phyloP scores from a whole-genome alignment of 2,797 vertebrate species.

The Ctenochaetus hawaiiensis region DNA sequence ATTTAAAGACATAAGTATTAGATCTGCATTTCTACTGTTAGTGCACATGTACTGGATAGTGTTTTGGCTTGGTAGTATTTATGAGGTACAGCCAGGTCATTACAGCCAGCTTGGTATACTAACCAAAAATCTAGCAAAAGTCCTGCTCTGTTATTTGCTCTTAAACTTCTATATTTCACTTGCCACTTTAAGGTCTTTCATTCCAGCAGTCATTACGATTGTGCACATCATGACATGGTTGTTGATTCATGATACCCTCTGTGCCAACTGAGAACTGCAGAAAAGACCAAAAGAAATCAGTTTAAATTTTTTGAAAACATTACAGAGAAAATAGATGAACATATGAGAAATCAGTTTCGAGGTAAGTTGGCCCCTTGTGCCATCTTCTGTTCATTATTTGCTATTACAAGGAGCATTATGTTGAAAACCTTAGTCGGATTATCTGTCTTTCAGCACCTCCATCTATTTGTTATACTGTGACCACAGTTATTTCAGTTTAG shows the following conservation, averaged over 20 bases:
- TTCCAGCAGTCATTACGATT: neutral
- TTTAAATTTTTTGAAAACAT: neutral
- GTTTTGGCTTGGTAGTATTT: slow-evolving; percentile 8
- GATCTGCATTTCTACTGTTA: neutral
- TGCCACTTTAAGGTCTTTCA: neutral
- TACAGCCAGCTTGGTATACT: neutral
- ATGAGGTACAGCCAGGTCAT: neutral
- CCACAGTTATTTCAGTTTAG: neutral
- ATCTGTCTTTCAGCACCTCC: neutral
- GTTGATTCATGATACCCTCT: neutral
- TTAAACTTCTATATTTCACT: neutral
- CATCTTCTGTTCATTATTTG: slow-evolving; percentile 73
- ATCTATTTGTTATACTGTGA: slow-evolving; percentile 4
- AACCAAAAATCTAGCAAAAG: neutral
- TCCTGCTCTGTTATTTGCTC: neutral
- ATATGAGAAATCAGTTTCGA: neutral
- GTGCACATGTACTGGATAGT: neutral
- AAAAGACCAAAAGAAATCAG: neutral
- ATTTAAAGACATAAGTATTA: neutral
- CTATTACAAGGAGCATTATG: neutral
- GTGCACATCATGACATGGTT: neutral
- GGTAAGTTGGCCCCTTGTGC: slow-evolving; percentile 48
- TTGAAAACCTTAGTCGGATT: neutral
- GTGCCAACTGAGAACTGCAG: neutral
- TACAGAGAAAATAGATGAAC: neutral